phyloP scores from a whole-genome alignment of 2,113 vertebrate species.

The Rhinoderma darwinii region DNA sequence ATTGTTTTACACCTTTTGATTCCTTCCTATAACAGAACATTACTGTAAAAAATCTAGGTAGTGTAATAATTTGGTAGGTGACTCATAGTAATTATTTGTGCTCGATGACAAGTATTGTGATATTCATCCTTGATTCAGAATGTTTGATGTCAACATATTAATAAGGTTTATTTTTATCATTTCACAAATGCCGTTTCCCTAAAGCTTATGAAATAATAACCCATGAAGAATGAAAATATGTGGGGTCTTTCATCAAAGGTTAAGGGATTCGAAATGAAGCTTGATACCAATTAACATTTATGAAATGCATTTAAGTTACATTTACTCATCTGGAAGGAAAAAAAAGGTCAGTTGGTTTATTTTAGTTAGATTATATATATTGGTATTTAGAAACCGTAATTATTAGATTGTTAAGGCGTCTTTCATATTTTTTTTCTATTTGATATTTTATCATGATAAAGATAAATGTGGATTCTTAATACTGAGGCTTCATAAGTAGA shows the following conservation, averaged over 20 bases:
- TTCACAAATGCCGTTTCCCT: background rate
- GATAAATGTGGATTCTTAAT: background rate
- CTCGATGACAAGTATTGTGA: background rate
- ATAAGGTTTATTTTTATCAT: conserved; percentile 20
- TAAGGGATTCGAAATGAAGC: background rate
- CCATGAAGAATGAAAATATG: conserved; percentile 18
- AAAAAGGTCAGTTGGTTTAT: conserved; percentile 27
- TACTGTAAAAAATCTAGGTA: background rate
- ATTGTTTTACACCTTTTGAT: background rate
- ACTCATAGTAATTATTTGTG: background rate
- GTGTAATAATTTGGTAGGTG: background rate
- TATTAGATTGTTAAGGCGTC: conserved; percentile 9
- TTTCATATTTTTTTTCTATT: background rate
- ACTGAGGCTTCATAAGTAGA: background rate
- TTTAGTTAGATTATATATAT: conserved; percentile 22
- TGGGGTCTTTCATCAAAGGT: conserved; percentile 39
- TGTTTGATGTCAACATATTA: conserved; percentile 19
- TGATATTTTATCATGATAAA: conserved; percentile 12
- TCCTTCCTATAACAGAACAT: background rate
- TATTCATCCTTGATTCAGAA: background rate
- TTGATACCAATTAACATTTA: conserved; percentile 53
- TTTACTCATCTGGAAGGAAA: conserved; percentile 1
- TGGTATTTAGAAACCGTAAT: conserved; percentile 34
- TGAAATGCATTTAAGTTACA: conserved; percentile 18
- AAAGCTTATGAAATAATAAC: conserved; percentile 16